A percentile compares a stretch with the other conserved stretches of the same genome.
phyloP scores from a whole-genome alignment of 2,113 vertebrate genomes.

The Danionella cerebrum region DNA sequence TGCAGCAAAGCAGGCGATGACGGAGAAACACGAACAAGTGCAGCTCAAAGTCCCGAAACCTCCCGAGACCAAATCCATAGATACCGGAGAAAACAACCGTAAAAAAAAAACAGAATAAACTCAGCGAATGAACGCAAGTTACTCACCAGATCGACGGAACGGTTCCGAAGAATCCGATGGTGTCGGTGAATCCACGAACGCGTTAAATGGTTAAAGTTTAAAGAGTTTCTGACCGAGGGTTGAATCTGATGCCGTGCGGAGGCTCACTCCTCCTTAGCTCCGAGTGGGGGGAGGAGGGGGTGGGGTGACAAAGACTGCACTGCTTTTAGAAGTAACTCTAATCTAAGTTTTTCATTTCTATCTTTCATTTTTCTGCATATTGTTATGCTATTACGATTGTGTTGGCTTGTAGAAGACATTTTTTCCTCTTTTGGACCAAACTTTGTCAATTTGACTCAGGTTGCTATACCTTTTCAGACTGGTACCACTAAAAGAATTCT shows the following conservation, averaged over 20 bases:
- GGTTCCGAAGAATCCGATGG: too few relatives aligned
- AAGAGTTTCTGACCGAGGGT: neutral
- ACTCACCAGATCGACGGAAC: neutral
- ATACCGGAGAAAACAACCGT: neutral
- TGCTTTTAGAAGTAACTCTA: too few relatives aligned
- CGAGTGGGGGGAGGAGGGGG: neutral
- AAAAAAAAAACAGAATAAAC: neutral
- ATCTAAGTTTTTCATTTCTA: too few relatives aligned
- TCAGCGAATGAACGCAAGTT: neutral
- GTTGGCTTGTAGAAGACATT: too few relatives aligned
- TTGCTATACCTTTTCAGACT: too few relatives aligned
- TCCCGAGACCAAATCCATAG: neutral
- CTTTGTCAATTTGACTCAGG: too few relatives aligned
- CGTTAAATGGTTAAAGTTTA: neutral
- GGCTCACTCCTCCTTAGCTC: neutral
- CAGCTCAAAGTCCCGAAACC: neutral
- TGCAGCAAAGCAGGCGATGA: neutral
- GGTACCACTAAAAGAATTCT: too few relatives aligned
- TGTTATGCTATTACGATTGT: too few relatives aligned
- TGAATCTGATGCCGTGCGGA: neutral
- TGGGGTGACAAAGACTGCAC: too few relatives aligned
- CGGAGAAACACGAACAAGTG: constrained; percentile 20
- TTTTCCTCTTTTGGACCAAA: too few relatives aligned
- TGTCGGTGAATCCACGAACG: neutral
- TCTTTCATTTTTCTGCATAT: too few relatives aligned